phyloP scores from a whole-genome alignment of 2,113 vertebrate species.

The Rhizomys pruinosus region DNA sequence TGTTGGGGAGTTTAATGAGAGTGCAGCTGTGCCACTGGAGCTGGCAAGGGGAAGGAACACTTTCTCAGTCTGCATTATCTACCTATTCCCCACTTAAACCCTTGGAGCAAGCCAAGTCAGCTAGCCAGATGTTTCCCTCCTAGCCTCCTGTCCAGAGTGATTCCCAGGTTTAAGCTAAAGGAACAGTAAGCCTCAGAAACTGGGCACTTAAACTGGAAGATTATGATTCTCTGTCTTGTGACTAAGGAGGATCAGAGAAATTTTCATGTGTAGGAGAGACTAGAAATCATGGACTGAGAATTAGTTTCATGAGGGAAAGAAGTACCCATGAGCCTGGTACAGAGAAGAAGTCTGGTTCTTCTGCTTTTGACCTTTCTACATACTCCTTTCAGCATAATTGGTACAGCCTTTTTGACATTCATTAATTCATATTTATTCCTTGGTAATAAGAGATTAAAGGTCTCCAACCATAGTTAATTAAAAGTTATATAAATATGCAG shows the following conservation, averaged over 20 bases:
- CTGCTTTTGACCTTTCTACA: not conserved
- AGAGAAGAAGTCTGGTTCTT: not conserved
- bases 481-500: conserved; percentile 37
- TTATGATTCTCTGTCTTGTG: not conserved
- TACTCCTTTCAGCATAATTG: not conserved
- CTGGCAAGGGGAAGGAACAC: too few relatives aligned
- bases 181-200: not conserved
- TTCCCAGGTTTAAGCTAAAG: not conserved
- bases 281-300: not conserved
- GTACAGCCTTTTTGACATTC: not conserved
- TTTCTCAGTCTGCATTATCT: not conserved
- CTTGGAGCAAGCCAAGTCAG: not conserved
- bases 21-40: not conserved
- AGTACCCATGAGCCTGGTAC: not conserved
- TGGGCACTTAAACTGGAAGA: not conserved
- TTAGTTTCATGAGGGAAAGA: not conserved
- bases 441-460: conserved; percentile 37
- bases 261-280: not conserved
- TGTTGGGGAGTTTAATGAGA: not conserved
- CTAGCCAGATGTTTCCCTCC: not conserved
- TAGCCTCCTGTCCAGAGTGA: rapidly evolving
- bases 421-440: conserved; percentile 26
- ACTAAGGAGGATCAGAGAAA: not conserved
- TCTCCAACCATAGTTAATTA: conserved; percentile 24
- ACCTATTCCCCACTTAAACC: not conserved